Base-by-base conservation (phyloP, 1,140 invertebrate genomes). In the Adelges cooleyi region DNA sequence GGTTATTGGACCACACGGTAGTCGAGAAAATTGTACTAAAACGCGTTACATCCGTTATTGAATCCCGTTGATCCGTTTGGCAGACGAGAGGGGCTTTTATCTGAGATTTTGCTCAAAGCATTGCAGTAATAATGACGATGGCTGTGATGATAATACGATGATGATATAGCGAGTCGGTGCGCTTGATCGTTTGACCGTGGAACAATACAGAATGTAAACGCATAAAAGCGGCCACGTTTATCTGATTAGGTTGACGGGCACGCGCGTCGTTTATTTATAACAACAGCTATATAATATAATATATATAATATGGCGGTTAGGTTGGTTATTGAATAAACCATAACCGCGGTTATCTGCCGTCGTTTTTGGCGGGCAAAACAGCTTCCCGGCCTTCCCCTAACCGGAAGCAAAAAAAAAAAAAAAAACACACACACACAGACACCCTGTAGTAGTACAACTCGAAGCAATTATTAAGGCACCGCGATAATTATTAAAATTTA, bases 401-500 rank as follows among this genome's bases (percentile, higher is more conserved):
- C 4, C 17, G 10, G n/a, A 11, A 17, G 40, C 3, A n/a, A n/a
- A 59, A 42, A 42, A 42, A 42, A 36, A 36, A 36, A 36, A 36
- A 36, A 36, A 36, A 36, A 36, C 13, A 13, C 13, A 53, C 50
- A 18, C 27, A n/a, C 38, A 1, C 38, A 9, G 40, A 59, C 15
- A 44, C 53, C 42, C 23, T 17, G 38, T 29, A 56, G 46, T 27
- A 44, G 38, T 40, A 23, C 17, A 38, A 11, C 11, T 44, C 40
- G 40, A 17, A 46, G 40, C 40, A 40, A 17, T 62, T 44, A 62
- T 62, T 62, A 62, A 8, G 40, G 40, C 40, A 44, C 40, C 40
- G 40, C 2, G 42, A 25, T 62, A 62, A 62, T 62, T 62, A 62
- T 62, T 48, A 62, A 62, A 62, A 62, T 62, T 62, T 62, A 62